A percentile compares a stretch with the other conserved stretches of the same genome.
phyloP scores from a whole-genome alignment of 1,140 invertebrate species.

The Nasonia vitripennis region DNA sequence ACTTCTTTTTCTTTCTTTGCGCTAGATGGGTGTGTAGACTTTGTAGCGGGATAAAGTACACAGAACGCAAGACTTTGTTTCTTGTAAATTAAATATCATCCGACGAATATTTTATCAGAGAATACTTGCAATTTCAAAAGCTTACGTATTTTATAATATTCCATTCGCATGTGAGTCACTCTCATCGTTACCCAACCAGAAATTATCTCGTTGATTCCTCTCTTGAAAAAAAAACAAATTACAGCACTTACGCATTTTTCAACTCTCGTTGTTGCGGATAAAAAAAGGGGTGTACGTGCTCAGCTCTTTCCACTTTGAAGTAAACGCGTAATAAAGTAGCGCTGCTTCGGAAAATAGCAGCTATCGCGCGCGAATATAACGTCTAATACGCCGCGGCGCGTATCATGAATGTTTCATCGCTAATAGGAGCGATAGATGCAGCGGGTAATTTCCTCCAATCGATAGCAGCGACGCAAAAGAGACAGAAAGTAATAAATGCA shows the following conservation, averaged over 20 bases:
- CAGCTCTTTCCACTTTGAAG: slow-evolving; percentile 38
- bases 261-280: neutral
- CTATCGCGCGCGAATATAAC: neutral
- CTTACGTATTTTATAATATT: too few species aligned
- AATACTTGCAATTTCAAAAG: too few species aligned
- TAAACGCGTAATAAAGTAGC: slow-evolving; percentile 16
- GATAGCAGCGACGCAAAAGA: slow-evolving; percentile 38
- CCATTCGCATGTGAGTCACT: neutral
- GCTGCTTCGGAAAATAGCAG: slow-evolving; percentile 22
- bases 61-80: too few species aligned
- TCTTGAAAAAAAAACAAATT: slow-evolving; percentile 16
- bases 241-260: neutral
- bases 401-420: slow-evolving; percentile 45
- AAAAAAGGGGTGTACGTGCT: neutral
- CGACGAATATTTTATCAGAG: too few species aligned
- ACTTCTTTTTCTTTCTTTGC: too few species aligned
- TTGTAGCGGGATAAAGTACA: too few species aligned
- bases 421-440: slow-evolving; percentile 50
- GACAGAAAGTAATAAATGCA: slow-evolving; percentile 46
- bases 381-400: slow-evolving; percentile 16
- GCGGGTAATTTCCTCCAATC: slow-evolving; percentile 46
- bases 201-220: slow-evolving; percentile 20
- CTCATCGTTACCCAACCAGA: neutral
- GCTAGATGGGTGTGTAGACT: neutral
- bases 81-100: too few species aligned